Percentiles rank a stretch among this genome's conserved stretches.
These are phyloP conservation scores for Suillia variegata DNA, from an alignment of 2,888 invertebrate species.

Conservation along the genomic window DNA sequence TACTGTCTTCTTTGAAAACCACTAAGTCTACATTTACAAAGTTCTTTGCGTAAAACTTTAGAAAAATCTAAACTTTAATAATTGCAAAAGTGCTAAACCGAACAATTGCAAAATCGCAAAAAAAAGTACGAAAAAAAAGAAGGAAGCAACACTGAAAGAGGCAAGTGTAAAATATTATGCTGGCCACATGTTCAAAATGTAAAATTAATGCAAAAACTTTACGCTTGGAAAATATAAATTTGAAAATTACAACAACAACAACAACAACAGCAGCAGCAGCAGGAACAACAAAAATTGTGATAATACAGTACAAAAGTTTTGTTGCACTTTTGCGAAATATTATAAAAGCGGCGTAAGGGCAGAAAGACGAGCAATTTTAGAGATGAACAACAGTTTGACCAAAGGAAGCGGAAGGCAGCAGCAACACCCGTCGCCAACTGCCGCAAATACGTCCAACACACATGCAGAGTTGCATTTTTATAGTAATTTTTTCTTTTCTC, in stretches of 20 bases:
- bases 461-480: neutral
- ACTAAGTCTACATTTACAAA: no score
- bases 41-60: no score
- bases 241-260: slow-evolving; percentile 29
- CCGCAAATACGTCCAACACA: neutral
- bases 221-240: slow-evolving; percentile 16
- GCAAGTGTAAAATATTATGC: no score
- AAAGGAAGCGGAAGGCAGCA: slow-evolving; percentile 20
- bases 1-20: no score
- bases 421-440: neutral
- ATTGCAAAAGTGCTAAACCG: no score
- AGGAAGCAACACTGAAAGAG: no score
- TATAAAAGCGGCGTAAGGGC: no score
- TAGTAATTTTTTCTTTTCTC: neutral
- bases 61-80: no score
- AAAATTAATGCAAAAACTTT: slow-evolving; percentile 55
- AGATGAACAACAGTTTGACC: slow-evolving; percentile 23
- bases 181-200: slow-evolving; percentile 35
- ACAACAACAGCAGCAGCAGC: slow-evolving; percentile 31
- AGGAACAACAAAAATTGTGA: no score
- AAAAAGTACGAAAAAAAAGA: no score
- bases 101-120: no score
- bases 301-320: slow-evolving; percentile 10
- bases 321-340: slow-evolving; percentile 24
- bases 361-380: no score